Conservation (phyloP, 2,113 vertebrate species). For the Oceanites oceanicus region DNA sequence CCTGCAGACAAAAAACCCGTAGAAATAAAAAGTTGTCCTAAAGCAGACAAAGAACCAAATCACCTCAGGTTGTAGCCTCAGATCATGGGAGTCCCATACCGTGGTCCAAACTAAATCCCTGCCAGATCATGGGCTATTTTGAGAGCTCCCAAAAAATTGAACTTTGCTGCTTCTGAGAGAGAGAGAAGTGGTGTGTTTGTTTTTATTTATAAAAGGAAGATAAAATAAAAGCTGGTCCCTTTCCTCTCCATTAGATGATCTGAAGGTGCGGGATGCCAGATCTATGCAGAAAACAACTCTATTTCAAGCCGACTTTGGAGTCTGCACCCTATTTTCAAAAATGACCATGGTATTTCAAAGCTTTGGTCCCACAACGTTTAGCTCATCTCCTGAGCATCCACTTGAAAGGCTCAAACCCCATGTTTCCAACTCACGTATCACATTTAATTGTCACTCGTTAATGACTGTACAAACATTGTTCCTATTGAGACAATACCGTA, state of each 20-base stretch:
- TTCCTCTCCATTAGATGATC: background rate
- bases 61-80: fast-evolving
- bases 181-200: background rate
- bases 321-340: background rate
- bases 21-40: background rate
- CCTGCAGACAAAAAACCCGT: background rate
- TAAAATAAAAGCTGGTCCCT: background rate
- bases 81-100: background rate
- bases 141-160: background rate
- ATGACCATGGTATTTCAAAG: background rate
- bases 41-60: background rate
- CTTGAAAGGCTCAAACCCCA: background rate
- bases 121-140: background rate
- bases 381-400: background rate
- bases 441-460: background rate
- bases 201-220: background rate
- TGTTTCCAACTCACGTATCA: fast-evolving
- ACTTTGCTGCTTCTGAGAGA: background rate
- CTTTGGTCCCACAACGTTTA: background rate
- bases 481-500: fast-evolving
- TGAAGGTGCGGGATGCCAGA: background rate
- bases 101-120: background rate
- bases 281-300: background rate
- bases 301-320: background rate
- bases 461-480: background rate